These are phyloP conservation scores for Excalfactoria chinensis DNA, from an alignment of 2,113 vertebrate genomes.

Conservation along the genomic window DNA sequence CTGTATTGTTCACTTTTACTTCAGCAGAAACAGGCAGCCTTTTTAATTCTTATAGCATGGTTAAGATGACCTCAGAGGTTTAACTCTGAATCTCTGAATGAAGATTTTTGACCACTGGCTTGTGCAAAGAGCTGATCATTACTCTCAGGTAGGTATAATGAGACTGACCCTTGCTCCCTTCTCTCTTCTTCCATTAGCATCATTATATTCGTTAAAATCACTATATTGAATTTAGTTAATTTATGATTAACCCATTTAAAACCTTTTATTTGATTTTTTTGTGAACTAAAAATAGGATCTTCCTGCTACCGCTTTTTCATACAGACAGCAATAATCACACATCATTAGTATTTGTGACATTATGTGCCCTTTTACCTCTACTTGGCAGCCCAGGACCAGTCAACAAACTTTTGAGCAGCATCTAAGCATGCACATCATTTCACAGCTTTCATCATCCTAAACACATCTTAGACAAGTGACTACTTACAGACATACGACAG, in stretches of 20 bases:
- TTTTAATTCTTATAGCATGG: not conserved
- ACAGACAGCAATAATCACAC: not conserved
- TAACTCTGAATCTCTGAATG: not conserved
- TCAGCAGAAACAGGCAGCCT: not conserved
- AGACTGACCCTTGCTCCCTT: slow-evolving; percentile 7
- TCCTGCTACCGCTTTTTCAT: not conserved
- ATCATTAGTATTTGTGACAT: not conserved
- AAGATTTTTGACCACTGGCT: not conserved
- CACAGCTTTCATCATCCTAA: not conserved
- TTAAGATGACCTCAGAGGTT: not conserved
- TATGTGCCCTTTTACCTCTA: not conserved
- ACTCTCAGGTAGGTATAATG: not conserved
- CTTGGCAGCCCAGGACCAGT: not conserved
- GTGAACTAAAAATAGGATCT: not conserved
- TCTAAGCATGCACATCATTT: not conserved
- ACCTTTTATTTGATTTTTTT: not conserved
- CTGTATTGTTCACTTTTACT: not conserved
- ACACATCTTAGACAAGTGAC: not conserved
- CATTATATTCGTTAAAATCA: not conserved
- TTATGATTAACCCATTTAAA: not conserved
- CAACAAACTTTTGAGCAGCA: not conserved
- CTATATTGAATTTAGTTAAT: not conserved
- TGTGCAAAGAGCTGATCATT: not conserved
- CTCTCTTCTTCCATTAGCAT: not conserved
- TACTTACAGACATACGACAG: not conserved